Evolutionary conservation across 1,140 invertebrate species (phyloP), one percentile per base, ranked within the genome.

Genomic region (Paramacrobiotus metropolitanus): DNA sequence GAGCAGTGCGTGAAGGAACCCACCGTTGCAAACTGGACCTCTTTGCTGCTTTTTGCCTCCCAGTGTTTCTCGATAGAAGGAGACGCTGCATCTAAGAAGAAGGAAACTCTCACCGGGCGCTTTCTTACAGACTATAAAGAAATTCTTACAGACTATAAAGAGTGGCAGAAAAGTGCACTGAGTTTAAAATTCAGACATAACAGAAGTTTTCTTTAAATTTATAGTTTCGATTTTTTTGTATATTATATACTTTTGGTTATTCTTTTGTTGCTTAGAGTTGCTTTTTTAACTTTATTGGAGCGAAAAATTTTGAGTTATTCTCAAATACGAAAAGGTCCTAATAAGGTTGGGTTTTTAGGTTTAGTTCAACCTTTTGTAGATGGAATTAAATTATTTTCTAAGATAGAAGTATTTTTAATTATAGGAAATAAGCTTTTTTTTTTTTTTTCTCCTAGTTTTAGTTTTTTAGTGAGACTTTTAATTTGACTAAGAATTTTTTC

Each of bases 271-370:
- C 67, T 81, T 62, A 70, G 73, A 30, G 75, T 81, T 64, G 78
- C 79, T 69, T 82, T 80, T 80, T 78, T 80, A 69, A 81, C 78
- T 69, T 75, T 82, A 71, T 73, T 81, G 68, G 81, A 83, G 64
- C 80, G 79, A 48, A 81, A 82, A 68, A 68, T 82, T 67, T 75
- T 83, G 72, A 74, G 79, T 31, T 79, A 79, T 73, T 78, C 80
- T 75, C 81, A 83, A 73, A 72, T 80, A 74, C 80, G 80, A 34
- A 81, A 81, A 70, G 80, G 81, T 1, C 81, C 81, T 64, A 80
- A 80, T 78, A 83, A 81, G 68, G 71, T 81, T 30, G 74, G 77
- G 2, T 71, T 78, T 68, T 67, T 76, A 64, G 81, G 81, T 21
- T 65, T 81, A 70, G 69, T 79, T 65, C 80, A 83, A 67, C 78